Base-by-base conservation (phyloP, 1,140 invertebrate genomes). In the Drosophila pallidifrons region DNA sequence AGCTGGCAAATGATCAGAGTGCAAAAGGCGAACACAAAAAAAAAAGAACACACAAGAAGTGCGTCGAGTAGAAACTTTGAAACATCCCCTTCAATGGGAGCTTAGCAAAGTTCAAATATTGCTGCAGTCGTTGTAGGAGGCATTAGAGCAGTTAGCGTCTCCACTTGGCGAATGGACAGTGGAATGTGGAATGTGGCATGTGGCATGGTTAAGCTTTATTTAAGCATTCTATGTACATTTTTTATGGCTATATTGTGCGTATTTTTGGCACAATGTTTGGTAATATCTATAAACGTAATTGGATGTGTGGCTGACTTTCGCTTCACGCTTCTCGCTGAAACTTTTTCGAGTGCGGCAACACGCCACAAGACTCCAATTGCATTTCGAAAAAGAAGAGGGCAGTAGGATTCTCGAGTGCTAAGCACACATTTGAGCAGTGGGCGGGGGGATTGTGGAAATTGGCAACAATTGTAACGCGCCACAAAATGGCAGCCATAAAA, bases 231-330 rank as follows among this genome's bases (percentile, higher is more conserved):
- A 58, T 68, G 59, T 68, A 64, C 41, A 45, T 66, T 87, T 86
- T 80, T 87, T 75, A 82, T 82, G 66, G 63, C 77, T 77, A 87
- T 81, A 80, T 77, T 82, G 82, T 87, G 79, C 76, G 79, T 87
- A 87, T 74, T 67, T 82, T 77, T 61, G 66, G 60, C 45, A 46
- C 65, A 87, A 79, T 88, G 81, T 69, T 41, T 35, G 63, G 51
- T 66, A 83, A 88, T 88, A 87, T 88, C 83, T 88, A 88, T 88
- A 87, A 87, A 88, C 74, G 80, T 88, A 87, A 87, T 87, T 87
- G 83, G 83, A 87, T 87, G 70, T 87, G 83, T 87, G 80, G 66
- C 55, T 61, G 61, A 78, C 69, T 83, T 77, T 67, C 68, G 74
- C 64, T 69, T 63, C 20, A 25, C 20, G 20, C 20, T 25, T 25